phyloP scores from a whole-genome alignment of 2,888 invertebrate species.

The Malacosoma neustria region DNA sequence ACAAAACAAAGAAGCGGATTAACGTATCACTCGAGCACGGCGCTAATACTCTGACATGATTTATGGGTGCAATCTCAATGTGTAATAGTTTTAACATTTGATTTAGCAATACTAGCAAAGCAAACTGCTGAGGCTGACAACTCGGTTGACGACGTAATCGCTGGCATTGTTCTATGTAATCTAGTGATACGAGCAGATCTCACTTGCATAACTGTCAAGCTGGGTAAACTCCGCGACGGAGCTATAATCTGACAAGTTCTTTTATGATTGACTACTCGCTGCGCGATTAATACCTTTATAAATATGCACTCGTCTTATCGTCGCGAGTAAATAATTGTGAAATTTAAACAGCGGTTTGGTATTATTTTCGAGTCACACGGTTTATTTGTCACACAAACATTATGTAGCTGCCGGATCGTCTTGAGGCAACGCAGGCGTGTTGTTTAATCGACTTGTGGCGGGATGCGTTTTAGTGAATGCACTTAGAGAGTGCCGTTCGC shows the following conservation, averaged over 20 bases:
- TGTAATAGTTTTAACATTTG: slow-evolving; percentile 55
- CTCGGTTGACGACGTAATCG: slow-evolving; percentile 63
- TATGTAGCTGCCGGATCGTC: slow-evolving; percentile 19
- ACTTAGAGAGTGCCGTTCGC: slow-evolving; percentile 45
- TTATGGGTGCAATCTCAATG: slow-evolving; percentile 56
- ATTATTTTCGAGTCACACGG: slow-evolving; percentile 37
- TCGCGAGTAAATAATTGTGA: slow-evolving; percentile 44
- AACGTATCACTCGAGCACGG: slow-evolving; percentile 59
- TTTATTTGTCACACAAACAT: slow-evolving; percentile 33
- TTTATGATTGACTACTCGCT: slow-evolving; percentile 56
- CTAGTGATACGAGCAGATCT: slow-evolving; percentile 60
- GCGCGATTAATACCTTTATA: slow-evolving; percentile 47
- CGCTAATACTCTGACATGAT: slow-evolving; percentile 64
- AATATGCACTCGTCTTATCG: slow-evolving; percentile 45
- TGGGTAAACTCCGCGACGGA: slow-evolving; percentile 50
- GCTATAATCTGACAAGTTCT: slow-evolving; percentile 62
- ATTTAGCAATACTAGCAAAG: slow-evolving; percentile 56
- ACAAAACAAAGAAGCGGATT: slow-evolving; percentile 70
- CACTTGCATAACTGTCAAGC: slow-evolving; percentile 65
- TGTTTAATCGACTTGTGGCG: slow-evolving; percentile 41
- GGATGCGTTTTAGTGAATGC: slow-evolving; percentile 45
- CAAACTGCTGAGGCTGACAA: slow-evolving; percentile 46
- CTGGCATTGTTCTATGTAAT: slow-evolving; percentile 66
- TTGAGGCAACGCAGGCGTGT: slow-evolving; percentile 24
- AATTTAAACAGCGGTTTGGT: slow-evolving; percentile 41